phyloP scores from a whole-genome alignment of 2,888 invertebrate species.

The Aspidiotus destructor region DNA sequence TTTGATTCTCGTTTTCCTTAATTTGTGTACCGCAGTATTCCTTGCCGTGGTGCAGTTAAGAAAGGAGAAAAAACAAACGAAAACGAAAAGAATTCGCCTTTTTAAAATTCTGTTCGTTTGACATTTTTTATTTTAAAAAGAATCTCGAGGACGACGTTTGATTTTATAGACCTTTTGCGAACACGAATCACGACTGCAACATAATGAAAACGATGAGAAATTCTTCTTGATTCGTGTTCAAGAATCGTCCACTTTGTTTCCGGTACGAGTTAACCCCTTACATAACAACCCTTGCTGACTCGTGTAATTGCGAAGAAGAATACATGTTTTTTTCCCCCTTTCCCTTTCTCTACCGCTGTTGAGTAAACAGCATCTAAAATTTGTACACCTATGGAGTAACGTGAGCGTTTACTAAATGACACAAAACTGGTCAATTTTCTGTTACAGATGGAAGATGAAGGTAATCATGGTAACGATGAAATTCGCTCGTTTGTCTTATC shows the following conservation, averaged over 20 bases:
- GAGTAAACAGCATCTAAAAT: too few relatives aligned
- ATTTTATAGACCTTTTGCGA: neutral
- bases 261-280: too few relatives aligned
- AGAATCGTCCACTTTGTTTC: neutral
- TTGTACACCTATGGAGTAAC: too few relatives aligned
- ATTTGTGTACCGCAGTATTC: neutral
- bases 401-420: too few relatives aligned
- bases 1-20: slow-evolving; percentile 16
- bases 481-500: slow-evolving; percentile 92
- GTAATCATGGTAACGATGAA: slow-evolving; percentile 96
- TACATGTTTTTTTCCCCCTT: too few relatives aligned
- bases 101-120: slow-evolving; percentile 1
- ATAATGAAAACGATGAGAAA: neutral
- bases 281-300: too few relatives aligned
- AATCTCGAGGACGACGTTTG: neutral
- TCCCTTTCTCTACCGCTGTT: too few relatives aligned
- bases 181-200: neutral
- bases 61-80: neutral
- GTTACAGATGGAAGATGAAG: slow-evolving; percentile 93
- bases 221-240: neutral
- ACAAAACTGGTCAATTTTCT: slow-evolving; percentile 38
- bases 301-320: too few relatives aligned
- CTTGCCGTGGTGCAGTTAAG: neutral
- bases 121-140: neutral
- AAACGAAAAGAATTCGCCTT: neutral